Conservation (phyloP, 2,797 vertebrate genomes). For the Ptychadena robeensis region DNA sequence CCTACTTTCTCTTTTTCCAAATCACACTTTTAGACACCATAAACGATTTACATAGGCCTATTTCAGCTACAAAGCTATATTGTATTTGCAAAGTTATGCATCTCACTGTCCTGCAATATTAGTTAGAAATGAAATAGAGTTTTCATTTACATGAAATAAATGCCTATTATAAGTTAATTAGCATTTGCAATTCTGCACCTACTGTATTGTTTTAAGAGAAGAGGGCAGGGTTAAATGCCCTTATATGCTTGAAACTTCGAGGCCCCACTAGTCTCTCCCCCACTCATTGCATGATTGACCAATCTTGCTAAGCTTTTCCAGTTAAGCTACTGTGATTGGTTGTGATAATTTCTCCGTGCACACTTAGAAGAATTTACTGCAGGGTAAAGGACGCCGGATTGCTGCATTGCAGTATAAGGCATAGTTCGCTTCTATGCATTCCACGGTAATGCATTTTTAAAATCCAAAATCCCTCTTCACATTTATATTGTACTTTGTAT, state of each 20-base stretch:
- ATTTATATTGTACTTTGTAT: too few species aligned
- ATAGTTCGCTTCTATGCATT: neutral
- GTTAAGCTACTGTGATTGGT: neutral
- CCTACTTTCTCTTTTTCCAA: too few species aligned
- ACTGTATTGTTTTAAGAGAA: neutral
- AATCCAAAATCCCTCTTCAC: too few species aligned
- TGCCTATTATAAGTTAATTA: neutral
- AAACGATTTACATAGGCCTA: too few species aligned
- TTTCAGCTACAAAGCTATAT: too few species aligned
- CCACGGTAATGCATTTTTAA: too few species aligned
- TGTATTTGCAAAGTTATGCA: too few species aligned
- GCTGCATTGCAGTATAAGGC: neutral
- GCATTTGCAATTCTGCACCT: too few species aligned
- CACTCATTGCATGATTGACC: neutral
- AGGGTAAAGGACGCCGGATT: neutral
- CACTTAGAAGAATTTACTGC: neutral
- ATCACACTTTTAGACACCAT: too few species aligned
- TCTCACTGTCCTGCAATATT: too few species aligned
- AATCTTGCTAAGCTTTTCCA: neutral
- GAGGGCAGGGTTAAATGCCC: neutral
- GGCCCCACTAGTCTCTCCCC: neutral
- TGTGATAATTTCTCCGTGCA: neutral
- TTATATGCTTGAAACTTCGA: neutral
- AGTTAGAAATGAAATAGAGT: too few species aligned
- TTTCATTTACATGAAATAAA: too few species aligned